These are phyloP conservation scores for Saguinus midas DNA, from an alignment of 2,113 vertebrate genomes.

Conservation along the genomic window DNA sequence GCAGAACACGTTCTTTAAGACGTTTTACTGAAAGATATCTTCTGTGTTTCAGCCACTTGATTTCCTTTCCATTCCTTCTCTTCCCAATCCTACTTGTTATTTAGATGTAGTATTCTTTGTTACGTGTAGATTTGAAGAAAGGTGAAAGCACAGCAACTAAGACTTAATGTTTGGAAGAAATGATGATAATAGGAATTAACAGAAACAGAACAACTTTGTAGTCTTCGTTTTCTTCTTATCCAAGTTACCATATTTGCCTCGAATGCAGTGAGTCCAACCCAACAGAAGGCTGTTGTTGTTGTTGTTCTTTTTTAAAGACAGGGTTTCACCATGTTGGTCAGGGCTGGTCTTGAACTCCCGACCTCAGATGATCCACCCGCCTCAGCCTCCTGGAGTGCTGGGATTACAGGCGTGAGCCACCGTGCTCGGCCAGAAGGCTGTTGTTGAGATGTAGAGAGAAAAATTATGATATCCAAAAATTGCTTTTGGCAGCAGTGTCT, in stretches of 20 bases:
- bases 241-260: constrained; percentile 35
- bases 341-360: no score
- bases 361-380: no score
- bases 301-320: fast-evolving
- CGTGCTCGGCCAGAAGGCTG: neutral
- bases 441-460: constrained; percentile 26
- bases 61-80: neutral
- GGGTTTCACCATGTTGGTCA: no score
- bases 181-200: neutral
- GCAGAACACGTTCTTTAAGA: neutral
- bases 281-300: neutral
- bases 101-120: neutral
- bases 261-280: constrained; percentile 50
- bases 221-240: constrained; percentile 16
- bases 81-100: neutral
- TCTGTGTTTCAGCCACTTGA: neutral
- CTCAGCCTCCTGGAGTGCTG: no score
- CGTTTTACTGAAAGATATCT: neutral
- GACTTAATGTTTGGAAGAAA: neutral
- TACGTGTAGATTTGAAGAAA: constrained; percentile 8
- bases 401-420: no score
- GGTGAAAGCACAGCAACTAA: neutral
- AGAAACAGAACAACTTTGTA: neutral
- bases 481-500: constrained; percentile 35
- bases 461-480: neutral